Evolutionary conservation across 2,888 invertebrate genomes (phyloP), one percentile per base, ranked within the genome.

Genomic region (Limnephilus rhombicus): DNA sequence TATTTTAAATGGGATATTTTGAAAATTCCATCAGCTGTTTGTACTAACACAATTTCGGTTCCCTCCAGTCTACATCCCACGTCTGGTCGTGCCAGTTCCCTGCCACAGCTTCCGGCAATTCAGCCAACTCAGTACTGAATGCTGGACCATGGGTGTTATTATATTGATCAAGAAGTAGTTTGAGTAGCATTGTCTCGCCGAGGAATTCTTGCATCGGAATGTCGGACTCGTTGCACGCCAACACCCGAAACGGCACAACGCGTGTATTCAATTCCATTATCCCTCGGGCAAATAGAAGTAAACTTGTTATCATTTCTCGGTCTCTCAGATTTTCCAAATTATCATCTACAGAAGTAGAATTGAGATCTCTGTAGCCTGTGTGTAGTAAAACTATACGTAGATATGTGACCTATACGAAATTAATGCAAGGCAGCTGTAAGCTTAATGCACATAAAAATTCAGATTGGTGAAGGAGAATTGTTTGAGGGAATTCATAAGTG

Each of bases 201-300:
- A 53, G 68, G n/a, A 49, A 90, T 85, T 49, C 90, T 90, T 90
- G 18, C 41, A n/a, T 18, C 68, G 18, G 86, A 80, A 91, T 85
- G 41, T 86, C 11, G 91, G 86, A 85, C 91, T 86, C 89, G 37
- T 80, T 45, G 82, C 31, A 24, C 82, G 24, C 34, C 68, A n/a
- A 68, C 68, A 68, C 68, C 68, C 68, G 68, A 68, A 68, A 68
- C 68, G 68, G 68, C 68, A 68, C 68, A 68, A n/a, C 24, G 68
- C 68, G 68, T 24, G 24, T 68, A 9, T 68, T 24, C 68, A 68
- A 68, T 68, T 68, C 68, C 24, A 9, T 2, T 68, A 7, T 68
- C 68, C 68, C 68, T 7, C 68, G 1, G 68, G 68, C 68, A 68
- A 24, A 68, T 68, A 68, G 68, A 68, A 9, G 24, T n/a, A 68